Evolutionary conservation across 2,888 invertebrate species (phyloP), one percentile per base, ranked within the genome.

Genomic region (Rugalucina vietnamica): DNA sequence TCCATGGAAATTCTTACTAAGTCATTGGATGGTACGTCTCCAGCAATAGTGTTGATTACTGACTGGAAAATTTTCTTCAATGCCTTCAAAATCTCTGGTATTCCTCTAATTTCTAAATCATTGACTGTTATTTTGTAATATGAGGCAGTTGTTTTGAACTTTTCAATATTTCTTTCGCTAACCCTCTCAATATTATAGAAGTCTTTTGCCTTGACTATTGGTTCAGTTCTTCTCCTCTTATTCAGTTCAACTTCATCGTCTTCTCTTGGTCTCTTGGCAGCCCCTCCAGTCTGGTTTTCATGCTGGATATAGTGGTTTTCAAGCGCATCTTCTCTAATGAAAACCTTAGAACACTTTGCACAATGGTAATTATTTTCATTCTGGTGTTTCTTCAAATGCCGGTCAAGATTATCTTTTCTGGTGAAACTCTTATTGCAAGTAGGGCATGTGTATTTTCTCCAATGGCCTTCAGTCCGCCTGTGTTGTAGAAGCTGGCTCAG

Each of bases 1-100:
- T 82, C 73, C 18, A 82, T 76, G 27, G 82, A 70, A 18, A 82
- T 24, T 18, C 79, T 72, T n/a, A 85, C 81, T 8, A 85, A 60
- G 29, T 82, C 85, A 27, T 21, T 76, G 14, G 72, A 24, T 32
- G 77, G 29, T 39, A 70, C 70, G 18, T 70, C 70, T 14, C 49
- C n/a, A n/a, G 49, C 71, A 29, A 71, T 54, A 21, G 24, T 34
- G 54, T 70, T 39, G 24, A 78, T 49, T 18, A 78, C 71, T 10
- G 50, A 49, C 54, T 77, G 77, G 32, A 77, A 77, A 18, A 77
- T 27, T 43, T 43, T 8, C 18, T 43, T 43, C 18, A 43, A 54
- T 18, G 54, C n/a, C n/a, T 54, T 54, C n/a, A 54, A 54, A 54
- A 54, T 54, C 54, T 14, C 54, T n/a, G 54, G 21, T 18, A 54